A percentile compares a stretch with the other conserved stretches of the same genome.
Evolutionary conservation across 2,888 invertebrate genomes (phyloP).

Genomic region (Platycheirus albimanus): DNA sequence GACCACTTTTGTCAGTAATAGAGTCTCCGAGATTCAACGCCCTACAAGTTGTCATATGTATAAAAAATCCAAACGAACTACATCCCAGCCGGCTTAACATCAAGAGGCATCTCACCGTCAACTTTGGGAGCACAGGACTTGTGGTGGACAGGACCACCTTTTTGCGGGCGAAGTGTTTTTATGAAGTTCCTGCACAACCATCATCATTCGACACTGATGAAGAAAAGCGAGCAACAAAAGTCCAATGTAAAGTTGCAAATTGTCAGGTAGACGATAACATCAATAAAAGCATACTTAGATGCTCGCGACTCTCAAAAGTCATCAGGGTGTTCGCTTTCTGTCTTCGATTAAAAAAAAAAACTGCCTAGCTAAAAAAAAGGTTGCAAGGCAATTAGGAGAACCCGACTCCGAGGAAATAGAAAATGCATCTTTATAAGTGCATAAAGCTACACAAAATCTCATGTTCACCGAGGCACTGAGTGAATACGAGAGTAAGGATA

Average conservation of each 20-base stretch:
- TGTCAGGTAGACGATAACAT: background rate
- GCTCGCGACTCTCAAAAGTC: background rate
- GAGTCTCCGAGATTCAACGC: background rate
- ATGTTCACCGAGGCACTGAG: background rate
- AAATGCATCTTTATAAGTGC: too few species aligned
- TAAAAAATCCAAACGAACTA: background rate
- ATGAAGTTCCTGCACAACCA: slow-evolving; percentile 7
- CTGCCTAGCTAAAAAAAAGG: background rate
- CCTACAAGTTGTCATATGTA: background rate
- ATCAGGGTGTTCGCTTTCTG: background rate
- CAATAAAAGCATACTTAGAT: background rate
- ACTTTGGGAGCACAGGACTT: background rate
- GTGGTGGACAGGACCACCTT: slow-evolving; percentile 18
- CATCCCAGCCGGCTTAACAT: slow-evolving; percentile 15
- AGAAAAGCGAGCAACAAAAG: background rate
- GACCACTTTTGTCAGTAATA: background rate
- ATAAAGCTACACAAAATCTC: background rate
- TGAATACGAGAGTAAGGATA: background rate
- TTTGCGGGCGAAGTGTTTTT: background rate
- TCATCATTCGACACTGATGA: background rate
- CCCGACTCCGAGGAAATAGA: background rate
- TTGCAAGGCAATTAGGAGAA: background rate
- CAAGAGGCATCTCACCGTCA: background rate
- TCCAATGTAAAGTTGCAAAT: background rate
- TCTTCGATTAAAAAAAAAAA: background rate